phyloP scores from a whole-genome alignment of 2,797 vertebrate species.

The Podarcis siculus region DNA sequence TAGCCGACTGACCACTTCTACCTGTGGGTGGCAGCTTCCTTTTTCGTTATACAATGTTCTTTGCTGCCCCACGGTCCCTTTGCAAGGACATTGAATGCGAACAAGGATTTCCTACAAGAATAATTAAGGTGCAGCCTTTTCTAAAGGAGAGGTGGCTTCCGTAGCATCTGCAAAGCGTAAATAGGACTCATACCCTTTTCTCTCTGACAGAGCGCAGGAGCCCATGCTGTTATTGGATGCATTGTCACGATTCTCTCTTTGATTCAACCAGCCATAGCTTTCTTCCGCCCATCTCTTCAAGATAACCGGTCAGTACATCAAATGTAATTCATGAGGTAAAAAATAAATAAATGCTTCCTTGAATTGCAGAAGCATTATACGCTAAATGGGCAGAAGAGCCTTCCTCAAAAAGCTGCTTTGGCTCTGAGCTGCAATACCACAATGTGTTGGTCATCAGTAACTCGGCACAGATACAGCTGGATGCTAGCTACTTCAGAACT shows the following conservation, averaged over 20 bases:
- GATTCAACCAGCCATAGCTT: conserved; percentile 64
- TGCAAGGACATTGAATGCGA: not conserved
- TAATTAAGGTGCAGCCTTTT: not conserved
- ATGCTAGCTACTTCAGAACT: not conserved
- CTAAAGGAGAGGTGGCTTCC: not conserved
- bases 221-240: conserved; percentile 74
- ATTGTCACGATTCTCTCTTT: conserved; percentile 72
- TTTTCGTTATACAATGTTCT: not conserved
- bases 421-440: not conserved
- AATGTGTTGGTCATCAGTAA: not conserved
- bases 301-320: conserved; percentile 67
- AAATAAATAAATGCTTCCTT: not conserved
- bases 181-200: not conserved
- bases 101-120: not conserved
- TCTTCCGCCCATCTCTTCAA: conserved; percentile 77
- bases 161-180: not conserved
- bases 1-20: too few species aligned
- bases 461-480: not conserved
- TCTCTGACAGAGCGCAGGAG: conserved; percentile 25
- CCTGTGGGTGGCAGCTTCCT: not conserved
- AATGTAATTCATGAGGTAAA: too few species aligned
- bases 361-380: not conserved
- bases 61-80: not conserved
- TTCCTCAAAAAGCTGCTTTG: not conserved
- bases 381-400: not conserved